Conservation (phyloP, 2,113 vertebrate genomes). For the Prochilodus magdalenae region DNA sequence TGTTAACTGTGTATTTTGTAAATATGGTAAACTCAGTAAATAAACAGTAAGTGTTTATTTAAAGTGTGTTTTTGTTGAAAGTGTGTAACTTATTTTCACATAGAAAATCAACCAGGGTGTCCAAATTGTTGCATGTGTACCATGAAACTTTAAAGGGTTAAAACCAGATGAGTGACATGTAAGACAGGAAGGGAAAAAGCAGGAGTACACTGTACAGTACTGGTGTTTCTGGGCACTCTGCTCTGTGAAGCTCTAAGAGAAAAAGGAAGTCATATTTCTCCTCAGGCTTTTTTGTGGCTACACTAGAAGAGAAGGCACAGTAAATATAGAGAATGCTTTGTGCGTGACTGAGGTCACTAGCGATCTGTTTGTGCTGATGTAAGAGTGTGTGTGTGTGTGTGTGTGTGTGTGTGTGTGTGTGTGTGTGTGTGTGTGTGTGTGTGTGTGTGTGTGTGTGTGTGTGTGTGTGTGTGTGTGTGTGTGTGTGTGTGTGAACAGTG, state of each 20-base stretch:
- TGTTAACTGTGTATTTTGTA: too few relatives aligned
- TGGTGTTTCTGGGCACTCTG: constrained; percentile 13
- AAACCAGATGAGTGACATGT: neutral
- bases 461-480: constrained; percentile 36
- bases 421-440: neutral
- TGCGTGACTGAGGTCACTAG: neutral
- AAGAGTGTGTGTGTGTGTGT: neutral
- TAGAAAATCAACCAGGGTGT: too few relatives aligned
- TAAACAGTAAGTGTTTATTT: too few relatives aligned
- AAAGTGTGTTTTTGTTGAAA: too few relatives aligned
- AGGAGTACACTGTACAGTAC: neutral
- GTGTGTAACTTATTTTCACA: too few relatives aligned
- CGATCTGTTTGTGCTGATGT: neutral
- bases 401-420: neutral
- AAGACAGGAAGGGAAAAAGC: neutral
- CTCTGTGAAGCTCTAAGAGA: constrained; percentile 41
- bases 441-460: constrained; percentile 35
- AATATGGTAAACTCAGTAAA: too few relatives aligned
- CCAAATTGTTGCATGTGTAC: too few relatives aligned
- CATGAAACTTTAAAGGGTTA: neutral
- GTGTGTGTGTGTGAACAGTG: constrained; percentile 78
- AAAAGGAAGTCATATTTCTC: constrained; percentile 47
- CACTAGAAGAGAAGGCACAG: constrained; percentile 1
- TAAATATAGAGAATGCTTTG: neutral
- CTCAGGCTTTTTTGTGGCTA: constrained; percentile 24